Percentiles rank a stretch among this genome's conserved stretches.
Conservation (phyloP, 35 echinoderm and acorn worm species). For the Stichopus chloronotus region DNA sequence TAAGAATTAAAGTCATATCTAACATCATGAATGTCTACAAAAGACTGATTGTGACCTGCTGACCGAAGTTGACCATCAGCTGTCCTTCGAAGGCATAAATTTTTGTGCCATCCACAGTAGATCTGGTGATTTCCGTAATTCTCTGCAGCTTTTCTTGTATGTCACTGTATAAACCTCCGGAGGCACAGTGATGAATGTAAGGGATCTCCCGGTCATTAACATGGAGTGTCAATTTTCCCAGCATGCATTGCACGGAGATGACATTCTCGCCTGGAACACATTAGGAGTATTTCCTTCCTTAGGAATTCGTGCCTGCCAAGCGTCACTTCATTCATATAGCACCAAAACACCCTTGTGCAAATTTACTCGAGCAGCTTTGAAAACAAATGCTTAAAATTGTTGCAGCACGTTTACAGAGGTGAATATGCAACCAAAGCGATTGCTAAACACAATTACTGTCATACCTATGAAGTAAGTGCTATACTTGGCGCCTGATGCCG, state of each 20-base stretch:
- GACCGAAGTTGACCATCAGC: no score
- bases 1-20: no score
- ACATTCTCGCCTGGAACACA: background rate
- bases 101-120: no score
- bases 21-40: no score
- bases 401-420: background rate
- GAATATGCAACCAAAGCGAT: background rate
- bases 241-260: background rate
- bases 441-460: conserved; percentile 4
- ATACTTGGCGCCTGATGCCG: background rate
- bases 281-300: background rate
- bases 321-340: background rate
- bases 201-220: background rate
- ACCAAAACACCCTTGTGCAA: background rate
- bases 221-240: background rate
- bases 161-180: no score
- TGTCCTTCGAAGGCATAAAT: no score
- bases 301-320: background rate
- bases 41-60: no score
- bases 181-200: background rate
- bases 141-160: no score
- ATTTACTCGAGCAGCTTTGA: background rate
- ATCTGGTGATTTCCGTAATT: no score
- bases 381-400: background rate
- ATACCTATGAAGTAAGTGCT: background rate